These are phyloP conservation scores for Numenius arquata DNA, from an alignment of 2,113 vertebrate genomes.

Conservation along the genomic window DNA sequence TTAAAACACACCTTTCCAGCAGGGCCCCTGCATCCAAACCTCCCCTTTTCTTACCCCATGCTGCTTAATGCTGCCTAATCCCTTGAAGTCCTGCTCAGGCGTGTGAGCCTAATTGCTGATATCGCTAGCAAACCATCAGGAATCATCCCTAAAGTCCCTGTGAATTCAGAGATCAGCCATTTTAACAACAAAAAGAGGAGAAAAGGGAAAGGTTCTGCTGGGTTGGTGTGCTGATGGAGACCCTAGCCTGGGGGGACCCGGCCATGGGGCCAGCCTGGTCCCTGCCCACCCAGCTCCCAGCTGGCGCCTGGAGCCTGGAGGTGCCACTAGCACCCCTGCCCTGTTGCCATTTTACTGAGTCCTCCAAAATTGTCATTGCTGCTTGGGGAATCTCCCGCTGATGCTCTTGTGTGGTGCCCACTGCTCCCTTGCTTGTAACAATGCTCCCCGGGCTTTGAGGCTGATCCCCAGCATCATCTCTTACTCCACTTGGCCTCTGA, in stretches of 20 bases:
- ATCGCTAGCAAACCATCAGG: neutral
- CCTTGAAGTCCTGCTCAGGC: neutral
- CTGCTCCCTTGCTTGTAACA: neutral
- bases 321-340: neutral
- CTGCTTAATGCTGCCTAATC: neutral
- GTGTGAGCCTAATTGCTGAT: neutral
- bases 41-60: neutral
- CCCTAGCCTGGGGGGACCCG: accelerated
- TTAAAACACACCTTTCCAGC: neutral
- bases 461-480: neutral
- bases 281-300: neutral
- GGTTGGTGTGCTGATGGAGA: neutral
- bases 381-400: neutral
- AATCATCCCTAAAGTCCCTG: neutral
- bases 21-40: neutral
- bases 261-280: neutral
- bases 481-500: neutral
- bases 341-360: neutral
- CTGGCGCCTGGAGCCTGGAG: accelerated
- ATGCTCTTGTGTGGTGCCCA: accelerated
- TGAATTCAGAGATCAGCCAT: neutral
- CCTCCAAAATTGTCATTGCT: neutral
- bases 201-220: neutral
- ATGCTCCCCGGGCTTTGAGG: neutral
- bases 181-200: neutral